These are phyloP conservation scores for Toxotes jaculatrix DNA, from an alignment of 2,113 vertebrate species.

Conservation along the genomic window DNA sequence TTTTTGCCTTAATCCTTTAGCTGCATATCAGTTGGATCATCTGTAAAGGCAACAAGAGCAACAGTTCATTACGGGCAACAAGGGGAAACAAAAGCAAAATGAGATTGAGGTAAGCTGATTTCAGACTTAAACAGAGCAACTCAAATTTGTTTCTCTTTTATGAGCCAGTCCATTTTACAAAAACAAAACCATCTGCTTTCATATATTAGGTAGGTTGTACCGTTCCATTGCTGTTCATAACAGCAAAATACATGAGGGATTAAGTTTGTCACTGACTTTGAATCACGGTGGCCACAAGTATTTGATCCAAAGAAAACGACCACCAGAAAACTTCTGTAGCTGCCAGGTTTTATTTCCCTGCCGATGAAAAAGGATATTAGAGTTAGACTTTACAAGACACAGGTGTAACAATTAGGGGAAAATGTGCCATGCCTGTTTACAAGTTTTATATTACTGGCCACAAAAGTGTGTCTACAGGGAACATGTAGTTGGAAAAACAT, in stretches of 20 bases:
- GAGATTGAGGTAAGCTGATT: constrained; percentile 83
- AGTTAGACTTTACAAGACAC: not conserved
- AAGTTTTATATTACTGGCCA: not conserved
- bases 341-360: not conserved
- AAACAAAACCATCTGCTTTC: constrained; percentile 78
- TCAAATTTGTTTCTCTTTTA: constrained; percentile 69
- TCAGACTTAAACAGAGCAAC: constrained; percentile 79
- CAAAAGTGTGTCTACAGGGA: not conserved
- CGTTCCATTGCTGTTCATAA: not conserved
- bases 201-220: constrained; percentile 8
- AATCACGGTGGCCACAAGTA: not conserved
- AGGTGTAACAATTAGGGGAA: not conserved
- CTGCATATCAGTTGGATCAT: constrained; percentile 44
- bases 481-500: not conserved
- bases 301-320: constrained; percentile 1
- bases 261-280: not conserved
- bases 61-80: constrained; percentile 68
- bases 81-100: constrained; percentile 75
- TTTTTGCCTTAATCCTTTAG: constrained; percentile 65
- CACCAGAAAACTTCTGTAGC: not conserved
- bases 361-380: not conserved
- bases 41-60: constrained; percentile 8
- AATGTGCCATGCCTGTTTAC: not conserved
- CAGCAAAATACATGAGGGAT: not conserved
- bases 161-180: constrained; percentile 54